Conservation (phyloP, 2,888 invertebrate genomes). For the Meganola albula region DNA sequence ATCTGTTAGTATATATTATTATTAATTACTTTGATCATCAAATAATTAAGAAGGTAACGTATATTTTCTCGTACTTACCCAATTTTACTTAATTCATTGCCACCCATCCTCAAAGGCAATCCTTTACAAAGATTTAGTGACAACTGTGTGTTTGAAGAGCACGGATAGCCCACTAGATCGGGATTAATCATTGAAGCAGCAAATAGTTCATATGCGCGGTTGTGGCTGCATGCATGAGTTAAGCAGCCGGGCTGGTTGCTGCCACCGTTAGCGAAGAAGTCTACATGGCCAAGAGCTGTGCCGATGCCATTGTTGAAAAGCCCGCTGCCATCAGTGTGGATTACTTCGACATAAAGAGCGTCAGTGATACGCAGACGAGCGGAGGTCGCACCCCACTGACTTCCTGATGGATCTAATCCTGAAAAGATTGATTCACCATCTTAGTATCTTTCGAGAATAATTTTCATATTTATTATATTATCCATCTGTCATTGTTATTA, state of each 20-base stretch:
- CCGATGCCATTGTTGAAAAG: constrained; percentile 77
- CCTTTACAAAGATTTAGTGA: constrained; percentile 39
- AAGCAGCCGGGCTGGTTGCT: constrained; percentile 76
- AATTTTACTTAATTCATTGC: constrained; percentile 32
- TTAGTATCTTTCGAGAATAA: too few relatives aligned
- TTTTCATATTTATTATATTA: too few relatives aligned
- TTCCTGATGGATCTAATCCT: constrained; percentile 49
- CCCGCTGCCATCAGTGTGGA: constrained; percentile 51
- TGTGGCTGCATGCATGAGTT: constrained; percentile 40
- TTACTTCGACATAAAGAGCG: constrained; percentile 54
- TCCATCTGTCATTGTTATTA: too few relatives aligned
- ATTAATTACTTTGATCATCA: too few relatives aligned
- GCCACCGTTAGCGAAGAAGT: constrained; percentile 93
- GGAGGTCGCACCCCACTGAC: constrained; percentile 36
- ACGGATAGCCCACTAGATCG: constrained; percentile 35
- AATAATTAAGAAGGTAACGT: too few relatives aligned
- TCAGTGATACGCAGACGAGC: constrained; percentile 33
- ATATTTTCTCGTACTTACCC: constrained; percentile 44
- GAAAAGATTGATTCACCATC: constrained; percentile 8
- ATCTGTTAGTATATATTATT: too few relatives aligned
- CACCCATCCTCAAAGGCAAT: constrained; percentile 35
- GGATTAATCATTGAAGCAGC: constrained; percentile 36
- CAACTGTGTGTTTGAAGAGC: constrained; percentile 31
- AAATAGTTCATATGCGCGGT: constrained; percentile 45
- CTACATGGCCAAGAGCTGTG: constrained; percentile 87